phyloP scores from a whole-genome alignment of 2,797 vertebrate genomes.

The Crenuchus spilurus region DNA sequence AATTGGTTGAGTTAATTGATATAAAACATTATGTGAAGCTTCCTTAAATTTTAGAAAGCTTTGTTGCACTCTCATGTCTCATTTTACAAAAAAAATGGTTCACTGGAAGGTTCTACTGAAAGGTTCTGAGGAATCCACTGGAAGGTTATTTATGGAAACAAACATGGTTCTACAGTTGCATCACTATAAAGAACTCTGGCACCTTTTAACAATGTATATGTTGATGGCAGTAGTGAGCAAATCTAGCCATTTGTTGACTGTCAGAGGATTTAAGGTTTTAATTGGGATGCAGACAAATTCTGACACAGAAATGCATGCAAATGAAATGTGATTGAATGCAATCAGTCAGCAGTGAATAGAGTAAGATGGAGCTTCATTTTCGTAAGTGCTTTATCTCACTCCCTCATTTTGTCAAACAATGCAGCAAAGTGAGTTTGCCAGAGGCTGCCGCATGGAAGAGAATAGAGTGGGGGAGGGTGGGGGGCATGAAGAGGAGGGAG shows the following conservation, averaged over 20 bases:
- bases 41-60: too few species aligned
- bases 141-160: too few species aligned
- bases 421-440: conserved; percentile 9
- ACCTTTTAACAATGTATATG: too few species aligned
- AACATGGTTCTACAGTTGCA: too few species aligned
- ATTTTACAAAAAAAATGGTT: too few species aligned
- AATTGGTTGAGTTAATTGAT: too few species aligned
- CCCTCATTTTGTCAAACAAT: conserved; percentile 37
- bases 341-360: conserved; percentile 18
- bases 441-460: not conserved
- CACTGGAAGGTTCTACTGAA: too few species aligned
- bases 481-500: not conserved
- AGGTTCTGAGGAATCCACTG: too few species aligned
- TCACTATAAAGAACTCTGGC: too few species aligned
- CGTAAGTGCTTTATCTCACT: conserved; percentile 28
- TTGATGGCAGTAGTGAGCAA: not conserved
- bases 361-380: conserved; percentile 17
- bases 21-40: too few species aligned
- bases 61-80: too few species aligned
- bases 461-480: not conserved
- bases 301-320: conserved; percentile 2
- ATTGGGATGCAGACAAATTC: conserved; percentile 25
- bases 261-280: conserved; percentile 32
- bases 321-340: conserved; percentile 33
- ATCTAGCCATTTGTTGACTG: conserved; percentile 39